Evolutionary conservation across 2,113 vertebrate genomes (phyloP), one percentile per base, ranked within the genome.

Genomic region (Crypturellus undulatus): DNA sequence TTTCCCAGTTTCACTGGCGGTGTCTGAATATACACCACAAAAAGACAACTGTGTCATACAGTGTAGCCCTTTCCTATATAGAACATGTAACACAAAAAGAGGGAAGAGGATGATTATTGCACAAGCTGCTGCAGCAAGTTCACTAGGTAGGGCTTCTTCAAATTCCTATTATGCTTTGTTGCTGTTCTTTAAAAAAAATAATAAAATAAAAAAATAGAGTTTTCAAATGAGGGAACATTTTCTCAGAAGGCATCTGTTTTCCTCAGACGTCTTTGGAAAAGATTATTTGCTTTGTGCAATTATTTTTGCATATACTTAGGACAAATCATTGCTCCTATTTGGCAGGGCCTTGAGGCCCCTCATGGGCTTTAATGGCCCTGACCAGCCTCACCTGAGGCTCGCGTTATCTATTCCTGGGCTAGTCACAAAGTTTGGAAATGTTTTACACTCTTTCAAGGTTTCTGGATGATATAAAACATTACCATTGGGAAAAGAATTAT

Each of bases 1-100:
- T 62, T 91, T 79, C 86, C 54, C n/a, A 60, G 1, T 68, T 86
- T 86, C 73, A 51, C 20, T 91, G 60, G 42, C 60, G 28, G 32
- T 32, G 8, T 28, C 52, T 86, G 65, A 76, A 78, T 18, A 38
- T 8, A 43, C 15, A 9, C 6, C 68, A 21, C 30, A 36, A 71
- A 79, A 81, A 71, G 78, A 77, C 34, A 60, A 9, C 26, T 54
- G 34, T 58, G 78, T 34, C 73, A 58, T 12, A 4, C 18, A 79
- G 20, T 0, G 0, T 21, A 90, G 56, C 18, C 24, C 12, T 12
- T 9, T 86, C 30, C 25, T 52, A 4, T 20, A 45, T 0, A 36
- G 13, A 84, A 40, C 72, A 32, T 13, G 12, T 58, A 84, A 72
- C 25, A 71, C 16, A 36, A 34, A 36, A 24, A 52, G 36, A 28